Base-by-base conservation (phyloP, 2,797 vertebrate genomes). In the Loriculus beryllinus region DNA sequence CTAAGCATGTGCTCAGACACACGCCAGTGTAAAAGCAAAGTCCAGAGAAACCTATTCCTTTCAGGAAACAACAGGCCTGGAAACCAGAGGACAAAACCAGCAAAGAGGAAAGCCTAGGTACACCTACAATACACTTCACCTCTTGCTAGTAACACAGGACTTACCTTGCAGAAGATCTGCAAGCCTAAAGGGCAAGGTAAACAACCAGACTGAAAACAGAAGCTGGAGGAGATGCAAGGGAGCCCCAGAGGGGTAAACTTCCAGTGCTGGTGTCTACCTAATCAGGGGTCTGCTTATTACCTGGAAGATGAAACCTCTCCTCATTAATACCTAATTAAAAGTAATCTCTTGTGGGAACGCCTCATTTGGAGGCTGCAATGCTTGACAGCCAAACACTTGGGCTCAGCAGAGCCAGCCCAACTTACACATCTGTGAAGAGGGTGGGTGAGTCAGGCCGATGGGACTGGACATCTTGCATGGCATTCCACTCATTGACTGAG, bases 401-500 rank as follows among this genome's bases (percentile, higher is more conserved):
- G 35, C 64, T 91, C n/a, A 64, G 75, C 42, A 37, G 29, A 25
- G n/a, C 4, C 54, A 68, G 35, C 29, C 13, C 35, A 47, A 99
- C 99, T 99, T 97, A 99, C 99, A 99, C 96, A 51, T 99, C 99
- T 3, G 99, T 99, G 97, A 99, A 99, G 94, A 99, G 99, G 67
- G 99, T 98, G 0, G 99, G 99, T 0, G 99, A 99, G 95, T 99
- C 99, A 1, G 99, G 98, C 7, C 99, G 99, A 95, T 99, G 98
- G 33, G 99, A 99, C 97, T 99, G 99, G 17, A 99, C 98, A 56
- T 99, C 99, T 74, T 99, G 98, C 99, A 99, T 99, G 93, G 99
- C 99, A 14, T 99, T 99, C 99, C 99, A 99, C 94, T 99, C 99
- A 2, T 99, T 99, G 98, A 99, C 98, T 11, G 99, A 99, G 1